Evolutionary conservation across 2,888 invertebrate genomes (phyloP).

Genomic region (Subacronicta megacephala): DNA sequence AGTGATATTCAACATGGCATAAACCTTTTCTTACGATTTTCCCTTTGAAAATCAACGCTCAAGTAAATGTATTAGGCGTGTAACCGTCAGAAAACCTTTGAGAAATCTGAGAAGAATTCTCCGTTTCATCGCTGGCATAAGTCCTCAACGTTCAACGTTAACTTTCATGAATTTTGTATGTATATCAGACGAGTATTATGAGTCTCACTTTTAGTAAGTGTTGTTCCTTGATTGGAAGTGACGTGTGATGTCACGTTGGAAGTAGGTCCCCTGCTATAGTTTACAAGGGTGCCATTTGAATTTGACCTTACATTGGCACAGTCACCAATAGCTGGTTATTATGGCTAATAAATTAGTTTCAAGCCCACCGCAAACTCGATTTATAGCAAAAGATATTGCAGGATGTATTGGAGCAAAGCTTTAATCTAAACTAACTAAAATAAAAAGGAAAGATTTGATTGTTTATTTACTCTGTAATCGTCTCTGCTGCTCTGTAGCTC

Average conservation of each 20-base stretch:
- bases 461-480: too few species aligned
- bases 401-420: conserved; percentile 1
- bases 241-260: background rate
- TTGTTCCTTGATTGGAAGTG: conserved; percentile 16
- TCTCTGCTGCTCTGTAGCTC: too few species aligned
- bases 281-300: conserved; percentile 39
- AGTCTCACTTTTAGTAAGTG: conserved; percentile 19
- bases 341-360: conserved; percentile 39
- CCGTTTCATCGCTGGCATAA: conserved; percentile 22
- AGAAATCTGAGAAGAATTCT: conserved; percentile 17
- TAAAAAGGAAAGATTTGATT: too few species aligned
- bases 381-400: conserved; percentile 17
- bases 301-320: conserved; percentile 42
- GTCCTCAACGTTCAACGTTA: conserved; percentile 19
- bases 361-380: conserved; percentile 16
- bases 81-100: conserved; percentile 14
- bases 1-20: background rate
- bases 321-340: conserved; percentile 17
- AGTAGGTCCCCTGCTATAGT: conserved; percentile 18
- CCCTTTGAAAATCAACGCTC: conserved; percentile 16
- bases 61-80: conserved; percentile 27
- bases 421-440: too few species aligned
- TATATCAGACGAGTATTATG: conserved; percentile 34
- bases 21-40: conserved; percentile 3
- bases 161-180: conserved; percentile 47